Conservation (phyloP, 2,113 vertebrate species). For the Oxyura jamaicensis region DNA sequence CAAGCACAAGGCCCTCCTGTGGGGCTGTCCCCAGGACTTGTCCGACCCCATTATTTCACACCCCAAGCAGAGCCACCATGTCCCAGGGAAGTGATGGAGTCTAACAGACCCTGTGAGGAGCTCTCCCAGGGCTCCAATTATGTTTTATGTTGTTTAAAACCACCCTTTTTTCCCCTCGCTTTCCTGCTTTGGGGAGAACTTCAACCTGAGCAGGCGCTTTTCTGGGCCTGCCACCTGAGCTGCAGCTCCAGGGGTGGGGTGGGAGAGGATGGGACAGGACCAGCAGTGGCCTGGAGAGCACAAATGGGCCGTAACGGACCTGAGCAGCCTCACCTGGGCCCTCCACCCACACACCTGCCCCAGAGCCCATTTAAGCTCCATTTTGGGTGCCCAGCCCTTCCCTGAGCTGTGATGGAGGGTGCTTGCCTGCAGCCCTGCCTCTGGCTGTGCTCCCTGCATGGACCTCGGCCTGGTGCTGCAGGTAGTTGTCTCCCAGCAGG, state of each 20-base stretch:
- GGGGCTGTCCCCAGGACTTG: background rate
- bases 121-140: background rate
- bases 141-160: background rate
- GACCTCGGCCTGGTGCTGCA: rapidly evolving
- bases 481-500: background rate
- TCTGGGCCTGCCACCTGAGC: background rate
- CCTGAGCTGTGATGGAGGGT: rapidly evolving
- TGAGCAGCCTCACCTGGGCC: background rate
- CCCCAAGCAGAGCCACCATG: background rate
- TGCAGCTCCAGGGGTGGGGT: background rate
- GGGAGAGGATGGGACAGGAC: background rate
- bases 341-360: background rate
- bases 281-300: background rate
- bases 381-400: rapidly evolving
- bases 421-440: rapidly evolving
- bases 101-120: background rate
- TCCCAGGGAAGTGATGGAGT: background rate
- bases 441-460: background rate
- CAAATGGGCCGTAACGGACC: background rate
- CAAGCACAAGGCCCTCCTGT: background rate
- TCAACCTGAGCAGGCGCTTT: background rate
- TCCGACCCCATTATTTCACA: background rate
- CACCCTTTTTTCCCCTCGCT: background rate
- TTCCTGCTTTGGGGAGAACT: background rate
- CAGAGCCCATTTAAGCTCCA: background rate